Conservation (phyloP, 2,797 vertebrate species). For the Channallabes apus region DNA sequence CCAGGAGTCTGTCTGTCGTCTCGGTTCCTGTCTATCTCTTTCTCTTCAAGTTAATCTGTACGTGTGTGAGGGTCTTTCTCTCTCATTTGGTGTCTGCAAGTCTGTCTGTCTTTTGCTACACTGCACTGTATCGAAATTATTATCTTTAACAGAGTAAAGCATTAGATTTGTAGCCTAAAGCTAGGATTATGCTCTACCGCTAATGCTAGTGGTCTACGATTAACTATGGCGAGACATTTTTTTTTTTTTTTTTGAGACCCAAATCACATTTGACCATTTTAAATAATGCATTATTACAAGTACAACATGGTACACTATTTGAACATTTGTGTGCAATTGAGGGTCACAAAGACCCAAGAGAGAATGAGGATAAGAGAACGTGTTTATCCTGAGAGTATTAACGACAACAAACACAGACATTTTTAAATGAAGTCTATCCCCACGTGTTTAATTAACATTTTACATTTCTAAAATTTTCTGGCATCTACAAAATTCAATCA, state of each 20-base stretch:
- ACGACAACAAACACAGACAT: background rate
- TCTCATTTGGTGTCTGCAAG: background rate
- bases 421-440: background rate
- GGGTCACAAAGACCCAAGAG: background rate
- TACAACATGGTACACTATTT: background rate
- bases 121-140: background rate
- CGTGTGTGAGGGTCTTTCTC: no score
- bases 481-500: background rate
- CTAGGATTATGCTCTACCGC: slow-evolving; percentile 3
- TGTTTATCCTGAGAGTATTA: background rate
- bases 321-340: background rate
- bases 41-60: background rate
- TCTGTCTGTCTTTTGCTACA: background rate
- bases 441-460: background rate
- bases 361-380: background rate
- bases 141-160: background rate
- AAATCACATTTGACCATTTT: background rate
- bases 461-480: background rate
- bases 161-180: background rate
- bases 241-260: background rate
- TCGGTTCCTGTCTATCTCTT: background rate
- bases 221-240: background rate
- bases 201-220: slow-evolving; percentile 8
- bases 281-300: background rate
- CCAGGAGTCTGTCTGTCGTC: background rate